Evolutionary conservation across 30 jellyfish, hydroid and myxozoan genomes (phyloP).

Genomic region (Turritopsis dohrnii): DNA sequence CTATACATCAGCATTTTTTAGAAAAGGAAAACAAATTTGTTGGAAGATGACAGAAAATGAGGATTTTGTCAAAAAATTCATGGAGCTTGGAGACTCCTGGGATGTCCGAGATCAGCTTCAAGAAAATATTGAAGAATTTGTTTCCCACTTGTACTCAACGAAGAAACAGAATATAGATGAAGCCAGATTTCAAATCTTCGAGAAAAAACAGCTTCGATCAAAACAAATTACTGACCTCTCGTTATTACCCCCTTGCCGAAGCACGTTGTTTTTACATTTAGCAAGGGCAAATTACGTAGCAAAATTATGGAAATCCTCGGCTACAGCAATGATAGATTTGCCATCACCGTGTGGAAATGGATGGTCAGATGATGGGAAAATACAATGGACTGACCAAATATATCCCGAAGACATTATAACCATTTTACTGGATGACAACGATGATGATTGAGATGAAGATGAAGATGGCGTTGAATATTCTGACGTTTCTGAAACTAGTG

Average conservation of each 20-base stretch:
- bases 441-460: background rate
- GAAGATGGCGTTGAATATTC: background rate
- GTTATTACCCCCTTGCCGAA: background rate
- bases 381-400: background rate
- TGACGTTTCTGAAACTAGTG: background rate
- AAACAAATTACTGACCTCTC: background rate
- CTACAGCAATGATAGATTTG: background rate
- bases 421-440: background rate
- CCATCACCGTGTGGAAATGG: background rate
- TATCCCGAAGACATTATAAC: background rate
- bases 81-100: background rate
- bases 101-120: background rate
- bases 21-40: background rate
- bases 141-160: background rate
- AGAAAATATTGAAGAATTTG: background rate
- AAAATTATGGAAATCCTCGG: background rate
- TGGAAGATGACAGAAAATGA: background rate
- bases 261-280: background rate
- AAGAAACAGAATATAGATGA: background rate
- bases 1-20: no score
- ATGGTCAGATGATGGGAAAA: background rate
- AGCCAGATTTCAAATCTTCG: background rate
- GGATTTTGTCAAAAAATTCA: background rate
- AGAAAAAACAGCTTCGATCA: background rate
- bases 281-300: slow-evolving; percentile 3